Percentiles rank a stretch among this genome's conserved stretches.
These are phyloP conservation scores for Callionymus lyra DNA, from an alignment of 2,113 vertebrate species.

Conservation along the genomic window DNA sequence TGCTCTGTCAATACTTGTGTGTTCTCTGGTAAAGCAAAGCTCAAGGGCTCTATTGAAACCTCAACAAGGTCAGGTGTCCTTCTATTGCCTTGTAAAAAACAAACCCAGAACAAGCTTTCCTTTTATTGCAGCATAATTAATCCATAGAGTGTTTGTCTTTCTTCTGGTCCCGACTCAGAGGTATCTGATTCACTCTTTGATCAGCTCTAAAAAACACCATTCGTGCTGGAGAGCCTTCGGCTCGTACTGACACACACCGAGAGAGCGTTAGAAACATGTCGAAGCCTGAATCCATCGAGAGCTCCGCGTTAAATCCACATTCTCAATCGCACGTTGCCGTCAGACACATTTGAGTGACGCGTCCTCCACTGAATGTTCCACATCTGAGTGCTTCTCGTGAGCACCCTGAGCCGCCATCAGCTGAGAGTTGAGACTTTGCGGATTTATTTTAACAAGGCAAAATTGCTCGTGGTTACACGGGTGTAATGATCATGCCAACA, in stretches of 20 bases:
- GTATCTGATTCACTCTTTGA: conserved; percentile 17
- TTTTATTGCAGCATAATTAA: background rate
- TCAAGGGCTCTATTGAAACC: no score
- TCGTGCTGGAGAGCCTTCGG: conserved; percentile 13
- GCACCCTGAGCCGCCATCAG: no score
- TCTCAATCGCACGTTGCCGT: conserved; percentile 54
- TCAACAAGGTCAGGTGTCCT: no score
- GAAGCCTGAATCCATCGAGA: no score
- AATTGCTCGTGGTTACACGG: no score
- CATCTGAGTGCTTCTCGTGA: no score
- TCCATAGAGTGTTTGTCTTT: background rate
- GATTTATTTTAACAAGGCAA: no score
- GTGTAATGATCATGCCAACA: no score
- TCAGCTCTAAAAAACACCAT: conserved; percentile 11
- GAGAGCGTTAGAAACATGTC: background rate
- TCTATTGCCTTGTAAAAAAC: no score
- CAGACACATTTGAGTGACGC: conserved; percentile 18
- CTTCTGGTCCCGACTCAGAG: conserved; percentile 8
- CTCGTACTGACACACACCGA: conserved; percentile 1
- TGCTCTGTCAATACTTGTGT: no score
- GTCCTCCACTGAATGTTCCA: conserved; percentile 16
- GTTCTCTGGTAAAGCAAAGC: no score
- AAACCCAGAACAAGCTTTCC: conserved; percentile 3
- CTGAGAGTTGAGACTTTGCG: no score
- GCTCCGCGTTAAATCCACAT: conserved; percentile 31